Base-by-base conservation (phyloP, 2,113 vertebrate genomes). In the Myotis davidii region DNA sequence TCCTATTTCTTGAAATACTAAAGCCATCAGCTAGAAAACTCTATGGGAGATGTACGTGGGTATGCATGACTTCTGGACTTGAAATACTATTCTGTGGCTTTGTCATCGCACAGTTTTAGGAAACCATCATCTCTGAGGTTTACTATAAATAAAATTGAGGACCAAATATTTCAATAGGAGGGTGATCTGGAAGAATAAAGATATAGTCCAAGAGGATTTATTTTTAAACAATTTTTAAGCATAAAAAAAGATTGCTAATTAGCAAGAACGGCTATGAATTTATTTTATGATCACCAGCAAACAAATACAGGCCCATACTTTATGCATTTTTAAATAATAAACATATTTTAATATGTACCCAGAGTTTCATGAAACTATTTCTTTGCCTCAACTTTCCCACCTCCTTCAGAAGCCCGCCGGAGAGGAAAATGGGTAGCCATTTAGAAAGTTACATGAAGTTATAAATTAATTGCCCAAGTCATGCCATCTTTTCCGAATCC, bases 281-380 rank as follows among this genome's bases (percentile, higher is more conserved):
- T 72, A 84, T 84, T 90, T 92, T 85, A 94, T 83, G 25, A 65
- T 25, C 34, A 85, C 18, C 9, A 70, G 72, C 90, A 88, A 91
- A 92, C 34, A 91, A 96, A 94, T 52, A 17, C 45, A 59, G n/a
- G 8, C 52, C 67, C 70, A 16, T 29, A 67, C 4, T 32, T 85
- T 59, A 81, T 17, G 23, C 48, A 45, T 70, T 73, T 79, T 90
- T 61, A 74, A 87, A 45, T 25, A 64, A 90, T 54, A 84, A 74
- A 85, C 67, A 9, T 12, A 76, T 79, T 82, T 87, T 72, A 85
- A 27, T 14, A 59, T 69, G 50, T 9, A 39, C 42, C 59, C 13
- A 65, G 50, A 87, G n/a, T 16, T 29, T 92, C 87, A 14, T 59
- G 93, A 83, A 95, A 90, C 67, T 79, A 83, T 94, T 79, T 88